These are phyloP conservation scores for Cyanistes caeruleus DNA, from an alignment of 2,113 vertebrate genomes.

Conservation along the genomic window DNA sequence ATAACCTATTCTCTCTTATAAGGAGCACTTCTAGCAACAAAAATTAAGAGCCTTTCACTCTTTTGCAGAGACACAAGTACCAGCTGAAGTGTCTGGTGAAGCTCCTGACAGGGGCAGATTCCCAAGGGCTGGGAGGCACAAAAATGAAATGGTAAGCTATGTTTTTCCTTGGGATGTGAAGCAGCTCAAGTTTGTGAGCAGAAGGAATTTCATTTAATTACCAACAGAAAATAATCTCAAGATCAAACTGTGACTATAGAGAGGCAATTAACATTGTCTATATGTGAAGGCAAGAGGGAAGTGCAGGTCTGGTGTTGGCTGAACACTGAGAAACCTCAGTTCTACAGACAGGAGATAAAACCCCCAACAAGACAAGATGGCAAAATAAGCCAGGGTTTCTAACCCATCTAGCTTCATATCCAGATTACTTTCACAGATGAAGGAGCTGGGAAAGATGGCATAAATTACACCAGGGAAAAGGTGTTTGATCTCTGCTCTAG, in stretches of 20 bases:
- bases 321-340: neutral
- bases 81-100: neutral
- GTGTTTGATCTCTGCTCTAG: neutral
- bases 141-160: constrained; percentile 44
- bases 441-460: neutral
- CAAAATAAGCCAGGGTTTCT: neutral
- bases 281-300: neutral
- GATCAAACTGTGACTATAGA: neutral
- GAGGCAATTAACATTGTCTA: accelerated
- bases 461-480: neutral
- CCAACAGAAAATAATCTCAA: neutral
- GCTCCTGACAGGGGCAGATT: accelerated
- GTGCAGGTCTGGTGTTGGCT: accelerated
- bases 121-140: neutral
- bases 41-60: neutral
- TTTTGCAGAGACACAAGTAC: neutral
- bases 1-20: neutral
- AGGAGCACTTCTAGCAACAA: neutral
- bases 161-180: neutral
- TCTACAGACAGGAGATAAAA: neutral
- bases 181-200: neutral
- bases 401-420: neutral
- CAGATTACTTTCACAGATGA: neutral
- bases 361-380: neutral
- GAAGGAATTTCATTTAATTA: neutral